Evolutionary conservation across 1,140 invertebrate species (phyloP), one percentile per base, ranked within the genome.

Genomic region (Triops longicaudatus): DNA sequence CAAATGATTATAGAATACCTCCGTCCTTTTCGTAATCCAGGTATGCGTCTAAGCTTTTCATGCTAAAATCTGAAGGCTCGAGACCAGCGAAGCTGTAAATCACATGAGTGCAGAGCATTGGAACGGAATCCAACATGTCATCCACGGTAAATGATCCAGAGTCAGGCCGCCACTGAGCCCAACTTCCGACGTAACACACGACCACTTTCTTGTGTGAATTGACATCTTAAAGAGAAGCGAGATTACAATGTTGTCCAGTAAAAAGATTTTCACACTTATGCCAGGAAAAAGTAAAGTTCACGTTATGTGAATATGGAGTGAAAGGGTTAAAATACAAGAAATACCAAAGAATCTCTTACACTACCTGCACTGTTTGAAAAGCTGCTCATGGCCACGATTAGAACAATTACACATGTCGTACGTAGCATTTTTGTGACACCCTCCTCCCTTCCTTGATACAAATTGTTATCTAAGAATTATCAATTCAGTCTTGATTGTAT

Each of bases 21-120:
- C 90, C 90, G 80, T 92, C 85, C 74, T 92, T 90, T 22, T 90
- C 88, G 11, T 92, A 83, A 81, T 94, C 93, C 82, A 91, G 87
- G 86, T 88, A 93, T 17, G 90, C 87, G 86, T 94, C 92, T 0
- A 89, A 82, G 73, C 85, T 86, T 75, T 86, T 89, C 44, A 95
- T 92, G n/a, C 85, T 87, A 79, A 87, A 87, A 0, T 88, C 86
- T 0, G 83, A 84, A 1, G 86, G 85, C 80, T 94, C 88, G 12
- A 95, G 83, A 0, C 93, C 93, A 14, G 92, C 93, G 83, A 96
- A 97, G 5, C 93, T 89, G 81, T 97, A 96, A 26, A 96, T 90
- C 11, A 96, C 83, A 82, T 97, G 94, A 0, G 94, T 95, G 82
- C 95, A 97, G 14, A 95, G 85, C 9, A 86, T 87, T 0, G 93